phyloP scores from a whole-genome alignment of 30 jellyfish, hydroid and myxozoan species.

The Aurelia coerulea region DNA sequence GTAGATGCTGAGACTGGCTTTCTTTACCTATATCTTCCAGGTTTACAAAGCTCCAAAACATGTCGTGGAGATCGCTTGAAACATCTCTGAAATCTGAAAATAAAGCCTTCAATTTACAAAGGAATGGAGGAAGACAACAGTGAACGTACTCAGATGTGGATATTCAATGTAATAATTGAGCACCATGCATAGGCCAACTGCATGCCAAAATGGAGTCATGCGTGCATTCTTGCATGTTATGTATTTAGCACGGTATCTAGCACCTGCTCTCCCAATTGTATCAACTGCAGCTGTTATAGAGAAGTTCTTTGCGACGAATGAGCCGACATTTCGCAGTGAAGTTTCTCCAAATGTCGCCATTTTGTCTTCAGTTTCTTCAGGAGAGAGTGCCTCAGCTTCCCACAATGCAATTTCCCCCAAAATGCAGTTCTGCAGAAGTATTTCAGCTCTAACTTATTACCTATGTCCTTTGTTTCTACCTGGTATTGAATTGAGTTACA shows the following conservation, averaged over 20 bases:
- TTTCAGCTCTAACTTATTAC: no score
- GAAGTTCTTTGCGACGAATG: constrained; percentile 53
- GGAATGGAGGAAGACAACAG: no score
- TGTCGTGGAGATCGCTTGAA: no score
- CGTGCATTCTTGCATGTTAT: constrained; percentile 61
- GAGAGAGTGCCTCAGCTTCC: constrained; percentile 1
- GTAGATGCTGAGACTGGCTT: no score
- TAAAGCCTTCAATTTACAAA: no score
- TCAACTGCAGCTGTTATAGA: constrained; percentile 50
- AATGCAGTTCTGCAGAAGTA: neutral
- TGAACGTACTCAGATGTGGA: constrained; percentile 39
- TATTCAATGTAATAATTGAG: constrained; percentile 54
- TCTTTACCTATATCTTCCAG: no score
- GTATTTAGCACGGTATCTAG: constrained; percentile 52
- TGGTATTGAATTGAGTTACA: no score
- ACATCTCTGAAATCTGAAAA: no score
- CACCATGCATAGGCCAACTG: constrained; percentile 49
- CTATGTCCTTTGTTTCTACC: no score
- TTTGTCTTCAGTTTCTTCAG: constrained; percentile 22
- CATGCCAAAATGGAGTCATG: constrained; percentile 75
- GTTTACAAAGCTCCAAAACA: no score
- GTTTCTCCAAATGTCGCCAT: constrained; percentile 69
- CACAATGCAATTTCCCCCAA: constrained; percentile 42
- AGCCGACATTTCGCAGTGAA: constrained; percentile 64
- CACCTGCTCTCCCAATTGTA: constrained; percentile 43